Conservation (phyloP, 1,140 invertebrate species). For the Cataglyphis hispanica region DNA sequence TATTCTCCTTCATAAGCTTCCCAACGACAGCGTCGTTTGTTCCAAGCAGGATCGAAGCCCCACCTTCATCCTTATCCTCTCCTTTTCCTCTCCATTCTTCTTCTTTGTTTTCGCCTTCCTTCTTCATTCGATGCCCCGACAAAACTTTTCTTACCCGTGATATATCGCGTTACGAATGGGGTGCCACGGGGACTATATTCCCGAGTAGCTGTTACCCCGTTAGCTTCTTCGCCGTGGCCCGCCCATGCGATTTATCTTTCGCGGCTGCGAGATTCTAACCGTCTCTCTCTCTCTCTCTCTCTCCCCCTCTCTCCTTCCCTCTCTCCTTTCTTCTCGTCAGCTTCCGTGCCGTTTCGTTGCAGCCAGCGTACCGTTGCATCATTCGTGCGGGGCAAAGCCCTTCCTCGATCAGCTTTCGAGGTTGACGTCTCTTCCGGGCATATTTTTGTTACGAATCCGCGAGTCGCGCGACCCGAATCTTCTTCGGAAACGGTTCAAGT, state of each 20-base stretch:
- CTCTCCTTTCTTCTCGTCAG: slow-evolving; percentile 21
- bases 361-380: slow-evolving; percentile 48
- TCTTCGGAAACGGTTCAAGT: slow-evolving; percentile 50
- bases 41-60: slow-evolving; percentile 47
- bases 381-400: slow-evolving; percentile 17
- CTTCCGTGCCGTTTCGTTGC: slow-evolving; percentile 28
- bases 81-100: slow-evolving; percentile 47
- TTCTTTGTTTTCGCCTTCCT: slow-evolving; percentile 59
- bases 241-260: slow-evolving; percentile 77
- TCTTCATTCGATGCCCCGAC: slow-evolving; percentile 68
- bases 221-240: slow-evolving; percentile 74
- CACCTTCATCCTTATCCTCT: slow-evolving; percentile 37
- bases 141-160: slow-evolving; percentile 73
- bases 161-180: slow-evolving; percentile 77
- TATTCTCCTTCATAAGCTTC: slow-evolving; percentile 33
- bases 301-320: not conserved
- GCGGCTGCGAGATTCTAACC: slow-evolving; percentile 55
- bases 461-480: slow-evolving; percentile 17
- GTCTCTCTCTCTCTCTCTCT: not conserved
- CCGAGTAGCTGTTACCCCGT: slow-evolving; percentile 78
- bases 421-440: slow-evolving; percentile 57
- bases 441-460: slow-evolving; percentile 58
- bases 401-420: slow-evolving; percentile 49
- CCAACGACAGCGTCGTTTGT: slow-evolving; percentile 61
- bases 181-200: slow-evolving; percentile 77